Evolutionary conservation across 2,113 vertebrate species (phyloP), one percentile per base, ranked within the genome.

Genomic region (Nothoprocta pentlandii): DNA sequence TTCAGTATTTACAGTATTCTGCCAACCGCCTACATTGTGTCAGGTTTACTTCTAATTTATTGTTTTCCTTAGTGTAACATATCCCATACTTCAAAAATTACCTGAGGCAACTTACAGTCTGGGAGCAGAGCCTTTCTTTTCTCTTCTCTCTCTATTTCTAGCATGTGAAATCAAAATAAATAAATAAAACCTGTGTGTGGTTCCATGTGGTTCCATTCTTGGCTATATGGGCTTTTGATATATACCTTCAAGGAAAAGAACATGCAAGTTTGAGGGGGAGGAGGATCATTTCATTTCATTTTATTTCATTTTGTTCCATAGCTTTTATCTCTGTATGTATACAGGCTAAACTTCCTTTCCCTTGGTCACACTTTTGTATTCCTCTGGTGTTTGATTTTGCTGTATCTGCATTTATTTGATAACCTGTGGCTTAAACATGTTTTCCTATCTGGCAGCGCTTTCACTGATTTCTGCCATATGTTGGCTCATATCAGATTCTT

Each of bases 361-460:
- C n/a, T 54, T 0, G 0, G 41, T 42, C 49, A 88, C 16, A 62
- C 39, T 59, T 89, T 67, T 84, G 25, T 95, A 90, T 87, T 87
- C 22, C 51, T 47, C 46, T 77, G 21, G 20, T 77, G 39, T 90
- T 93, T 92, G 42, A 86, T 91, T 96, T 94, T 91, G 75, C 68
- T 89, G 39, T 89, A 89, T 94, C 47, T 92, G 63, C 44, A 85
- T 85, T 94, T 95, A 66, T 94, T 95, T 95, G 63, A 95, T 91
- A 92, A 96, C 71, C 25, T 89, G 42, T 92, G 61, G 46, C 16
- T 93, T 94, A 81, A 66, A 91, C 28, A 51, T 80, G 15, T 61
- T 96, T 96, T 79, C 23, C 25, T 77, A 9, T 88, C 58, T 96
- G 41, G 70, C 9, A 4, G 69, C 80, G 16, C 9, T 93, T 97